Evolutionary conservation across 2,797 vertebrate genomes (phyloP).

Genomic region (Xiphorhynchus erythropygius): DNA sequence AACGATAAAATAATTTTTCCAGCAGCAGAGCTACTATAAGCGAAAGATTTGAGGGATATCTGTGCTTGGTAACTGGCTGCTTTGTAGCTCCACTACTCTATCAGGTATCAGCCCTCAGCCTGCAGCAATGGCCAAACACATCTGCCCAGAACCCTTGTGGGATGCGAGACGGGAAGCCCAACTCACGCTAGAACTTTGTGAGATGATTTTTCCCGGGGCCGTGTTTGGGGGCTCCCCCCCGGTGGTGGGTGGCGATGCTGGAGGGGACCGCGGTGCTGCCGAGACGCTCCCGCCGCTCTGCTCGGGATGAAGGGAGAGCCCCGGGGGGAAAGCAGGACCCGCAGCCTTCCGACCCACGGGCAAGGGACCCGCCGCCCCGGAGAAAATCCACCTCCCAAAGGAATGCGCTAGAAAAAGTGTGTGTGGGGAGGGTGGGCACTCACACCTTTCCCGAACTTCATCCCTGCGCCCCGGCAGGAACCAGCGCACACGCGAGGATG

Average conservation of each 20-base stretch:
- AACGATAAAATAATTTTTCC: not conserved
- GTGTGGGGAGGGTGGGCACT: accelerated
- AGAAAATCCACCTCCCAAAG: not conserved
- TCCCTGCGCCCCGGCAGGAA: not conserved
- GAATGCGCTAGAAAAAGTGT: not conserved
- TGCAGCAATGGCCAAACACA: not conserved
- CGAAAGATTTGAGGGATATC: not conserved
- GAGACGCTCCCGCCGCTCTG: too few relatives aligned
- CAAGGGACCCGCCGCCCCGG: not conserved
- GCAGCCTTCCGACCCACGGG: not conserved
- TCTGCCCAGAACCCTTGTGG: not conserved
- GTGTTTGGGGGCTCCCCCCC: too few relatives aligned
- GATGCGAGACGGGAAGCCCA: too few relatives aligned
- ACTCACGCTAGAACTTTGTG: accelerated
- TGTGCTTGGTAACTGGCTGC: not conserved
- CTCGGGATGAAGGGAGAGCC: not conserved
- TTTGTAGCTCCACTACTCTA: not conserved
- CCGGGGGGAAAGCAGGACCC: too few relatives aligned
- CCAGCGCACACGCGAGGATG: not conserved
- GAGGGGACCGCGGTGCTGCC: not conserved
- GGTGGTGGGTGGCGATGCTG: not conserved
- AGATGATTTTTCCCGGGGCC: not conserved
- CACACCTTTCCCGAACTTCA: not conserved
- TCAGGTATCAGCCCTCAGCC: not conserved
- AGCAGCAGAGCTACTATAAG: not conserved